Base-by-base conservation (phyloP, 2,888 invertebrate genomes). In the Andrena haemorrhoa region DNA sequence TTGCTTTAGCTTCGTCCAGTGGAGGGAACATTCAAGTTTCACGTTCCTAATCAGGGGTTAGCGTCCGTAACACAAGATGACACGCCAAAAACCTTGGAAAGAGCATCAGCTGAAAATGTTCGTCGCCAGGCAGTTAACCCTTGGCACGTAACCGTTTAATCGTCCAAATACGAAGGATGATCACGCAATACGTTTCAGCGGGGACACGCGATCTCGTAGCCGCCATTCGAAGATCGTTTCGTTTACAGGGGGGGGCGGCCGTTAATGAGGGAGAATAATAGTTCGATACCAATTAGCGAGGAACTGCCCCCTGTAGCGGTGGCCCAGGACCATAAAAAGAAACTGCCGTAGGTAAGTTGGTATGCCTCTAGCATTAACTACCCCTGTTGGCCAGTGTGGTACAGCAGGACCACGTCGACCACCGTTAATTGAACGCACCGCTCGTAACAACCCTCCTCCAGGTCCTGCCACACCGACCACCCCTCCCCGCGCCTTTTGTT, bases 401-500 rank as follows among this genome's bases (percentile, higher is more conserved):
- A 89, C 79, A 87, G 89, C 86, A 87, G 91, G 88, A 89, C 89
- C 89, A 84, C 80, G 89, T 89, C 86, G 90, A 87, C 91, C 91
- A 90, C 93, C 93, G 93, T 93, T 93, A 93, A 94, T 94, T 94
- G 94, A 93, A 93, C 93, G 92, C 93, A 92, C 93, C 92, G 91
- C 92, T 93, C 93, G 92, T 93, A 92, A 93, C 90, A 85, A 86
- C 84, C 89, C 86, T 84, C 87, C 86, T 56, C 20, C 77, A 68
- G 75, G 65, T 80, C 79, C 86, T 69, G 74, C 83, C 73, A 69
- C 80, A 83, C 69, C 79, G 70, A 73, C 72, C 71, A 70, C 83
- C 69, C 79, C 66, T 5, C 16, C 41, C 41, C 41, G 41, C 78
- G 76, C 72, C 76, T 60, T 73, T 64, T 61, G 78, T 69, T 61